Conservation (phyloP, 2,113 vertebrate species). For the Campylomormyrus numenius region DNA sequence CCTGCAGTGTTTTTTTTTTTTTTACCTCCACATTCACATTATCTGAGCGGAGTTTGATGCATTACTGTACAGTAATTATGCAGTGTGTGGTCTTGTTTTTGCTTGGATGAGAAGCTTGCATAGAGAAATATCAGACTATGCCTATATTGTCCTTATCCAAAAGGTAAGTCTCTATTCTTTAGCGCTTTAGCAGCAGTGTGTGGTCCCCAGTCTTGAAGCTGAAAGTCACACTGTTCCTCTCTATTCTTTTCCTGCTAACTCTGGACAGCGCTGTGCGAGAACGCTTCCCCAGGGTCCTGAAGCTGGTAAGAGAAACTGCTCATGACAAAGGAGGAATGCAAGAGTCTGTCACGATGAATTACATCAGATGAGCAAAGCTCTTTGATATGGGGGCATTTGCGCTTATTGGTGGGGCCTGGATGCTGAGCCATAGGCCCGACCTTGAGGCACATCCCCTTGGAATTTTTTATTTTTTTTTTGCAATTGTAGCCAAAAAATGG, state of each 20-base stretch:
- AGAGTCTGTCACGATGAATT: background rate
- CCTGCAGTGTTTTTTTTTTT: background rate
- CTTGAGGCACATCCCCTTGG: background rate
- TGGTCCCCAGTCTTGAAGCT: background rate
- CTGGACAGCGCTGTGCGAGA: conserved; percentile 71
- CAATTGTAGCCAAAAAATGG: background rate
- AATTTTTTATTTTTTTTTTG: background rate
- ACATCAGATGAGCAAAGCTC: background rate
- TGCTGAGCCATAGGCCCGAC: background rate
- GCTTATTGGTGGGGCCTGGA: background rate
- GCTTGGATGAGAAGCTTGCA: background rate
- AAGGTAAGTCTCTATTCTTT: background rate
- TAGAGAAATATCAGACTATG: background rate
- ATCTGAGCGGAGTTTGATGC: background rate
- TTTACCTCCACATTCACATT: no score
- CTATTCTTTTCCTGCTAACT: conserved; percentile 33
- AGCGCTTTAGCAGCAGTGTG: background rate
- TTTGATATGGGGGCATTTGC: background rate
- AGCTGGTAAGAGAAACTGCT: conserved; percentile 63
- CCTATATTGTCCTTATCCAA: background rate
- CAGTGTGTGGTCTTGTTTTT: background rate
- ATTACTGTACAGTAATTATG: background rate
- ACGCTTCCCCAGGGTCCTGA: conserved; percentile 79
- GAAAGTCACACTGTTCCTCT: background rate
- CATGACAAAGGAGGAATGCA: background rate